Conservation (phyloP, 2,113 vertebrate genomes). For the Tachysurus vachellii region DNA sequence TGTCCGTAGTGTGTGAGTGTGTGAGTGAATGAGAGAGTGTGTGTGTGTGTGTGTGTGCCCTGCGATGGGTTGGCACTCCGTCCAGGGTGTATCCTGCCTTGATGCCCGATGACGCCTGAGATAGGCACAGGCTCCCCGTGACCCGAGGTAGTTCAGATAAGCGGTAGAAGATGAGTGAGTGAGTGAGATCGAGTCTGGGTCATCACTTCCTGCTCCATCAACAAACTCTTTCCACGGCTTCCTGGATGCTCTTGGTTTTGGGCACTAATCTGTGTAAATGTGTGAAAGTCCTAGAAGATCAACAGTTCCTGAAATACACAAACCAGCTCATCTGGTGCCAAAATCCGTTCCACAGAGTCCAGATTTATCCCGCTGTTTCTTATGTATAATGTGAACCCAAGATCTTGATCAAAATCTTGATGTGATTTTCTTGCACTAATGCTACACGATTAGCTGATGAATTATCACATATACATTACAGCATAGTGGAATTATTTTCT, state of each 20-base stretch:
- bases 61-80: no score
- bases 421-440: neutral
- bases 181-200: neutral
- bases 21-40: no score
- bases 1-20: no score
- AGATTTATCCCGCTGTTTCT: neutral
- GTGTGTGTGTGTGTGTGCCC: no score
- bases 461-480: no score
- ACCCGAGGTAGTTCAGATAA: no score
- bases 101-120: no score
- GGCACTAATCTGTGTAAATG: neutral
- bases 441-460: neutral
- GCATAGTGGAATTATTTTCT: no score
- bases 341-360: neutral
- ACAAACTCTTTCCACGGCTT: neutral
- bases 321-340: neutral
- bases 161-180: no score
- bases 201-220: neutral
- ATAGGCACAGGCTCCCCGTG: no score
- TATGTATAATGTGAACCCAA: neutral
- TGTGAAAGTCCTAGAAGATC: neutral
- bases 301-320: neutral
- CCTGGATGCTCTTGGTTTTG: neutral
- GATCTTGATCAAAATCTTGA: neutral
- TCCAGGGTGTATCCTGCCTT: no score